Percentiles rank a stretch among this genome's conserved stretches.
Conservation (phyloP, 2,113 vertebrate species). For the Lophius piscatorius region DNA sequence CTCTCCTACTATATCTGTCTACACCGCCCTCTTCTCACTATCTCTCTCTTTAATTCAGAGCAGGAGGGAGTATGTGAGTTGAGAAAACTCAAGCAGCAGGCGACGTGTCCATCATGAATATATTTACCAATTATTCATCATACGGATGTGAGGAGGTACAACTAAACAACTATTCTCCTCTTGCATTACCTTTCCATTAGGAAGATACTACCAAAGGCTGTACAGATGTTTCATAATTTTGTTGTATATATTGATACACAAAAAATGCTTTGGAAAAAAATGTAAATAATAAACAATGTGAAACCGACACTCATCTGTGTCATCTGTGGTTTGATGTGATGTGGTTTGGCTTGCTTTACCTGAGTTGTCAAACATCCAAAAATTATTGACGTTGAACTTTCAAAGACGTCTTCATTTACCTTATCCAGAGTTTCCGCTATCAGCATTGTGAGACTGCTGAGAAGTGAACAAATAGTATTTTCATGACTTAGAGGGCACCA, state of each 20-base stretch:
- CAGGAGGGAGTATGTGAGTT: slow-evolving; percentile 64
- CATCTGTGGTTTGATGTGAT: too few species aligned
- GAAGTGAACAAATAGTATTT: slow-evolving; percentile 31
- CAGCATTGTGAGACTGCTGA: slow-evolving; percentile 4
- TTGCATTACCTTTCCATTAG: too few species aligned
- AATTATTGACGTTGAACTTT: slow-evolving; percentile 37
- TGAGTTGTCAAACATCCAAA: slow-evolving; percentile 23
- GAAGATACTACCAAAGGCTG: too few species aligned
- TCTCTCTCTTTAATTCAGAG: slow-evolving; percentile 88
- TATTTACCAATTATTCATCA: slow-evolving; percentile 82
- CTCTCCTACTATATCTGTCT: slow-evolving; percentile 49
- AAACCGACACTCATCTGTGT: too few species aligned
- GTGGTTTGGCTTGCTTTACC: background rate
- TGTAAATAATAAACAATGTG: too few species aligned
- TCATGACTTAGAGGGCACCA: slow-evolving; percentile 46
- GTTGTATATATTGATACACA: too few species aligned
- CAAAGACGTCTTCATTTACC: slow-evolving; percentile 47
- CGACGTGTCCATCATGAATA: slow-evolving; percentile 78
- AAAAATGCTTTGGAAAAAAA: too few species aligned
- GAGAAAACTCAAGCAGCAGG: slow-evolving; percentile 62
- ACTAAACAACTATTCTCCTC: slow-evolving; percentile 25
- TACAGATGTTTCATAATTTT: too few species aligned
- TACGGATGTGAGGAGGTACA: slow-evolving; percentile 17
- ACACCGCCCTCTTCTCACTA: slow-evolving; percentile 52
- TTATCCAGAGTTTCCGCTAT: slow-evolving; percentile 48